Percentiles rank a stretch among this genome's conserved stretches.
Evolutionary conservation across 2,797 vertebrate species (phyloP).

Genomic region (Cirrhinus mrigala): DNA sequence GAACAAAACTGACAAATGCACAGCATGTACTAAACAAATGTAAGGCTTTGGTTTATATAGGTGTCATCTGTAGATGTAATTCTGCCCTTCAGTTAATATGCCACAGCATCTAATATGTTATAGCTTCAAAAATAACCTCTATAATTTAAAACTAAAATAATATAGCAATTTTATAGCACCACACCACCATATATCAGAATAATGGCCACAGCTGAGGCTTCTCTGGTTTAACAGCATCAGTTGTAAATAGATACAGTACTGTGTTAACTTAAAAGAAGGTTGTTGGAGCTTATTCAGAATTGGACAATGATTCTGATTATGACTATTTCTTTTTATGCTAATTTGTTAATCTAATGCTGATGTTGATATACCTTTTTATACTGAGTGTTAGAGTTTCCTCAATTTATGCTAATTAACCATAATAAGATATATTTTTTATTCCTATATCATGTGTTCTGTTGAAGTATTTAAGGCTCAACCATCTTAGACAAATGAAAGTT

Average conservation of each 20-base stretch:
- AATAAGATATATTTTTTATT: constrained; percentile 74
- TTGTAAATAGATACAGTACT: not conserved
- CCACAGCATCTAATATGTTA: not conserved
- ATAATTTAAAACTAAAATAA: constrained; percentile 24
- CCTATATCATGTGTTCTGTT: constrained; percentile 79
- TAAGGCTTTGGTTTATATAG: constrained; percentile 4
- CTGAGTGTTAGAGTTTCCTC: not conserved
- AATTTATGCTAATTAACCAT: constrained; percentile 69
- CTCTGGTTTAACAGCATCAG: not conserved
- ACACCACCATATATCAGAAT: constrained; percentile 26
- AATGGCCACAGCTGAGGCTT: constrained; percentile 37
- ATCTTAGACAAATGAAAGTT: constrained; percentile 78
- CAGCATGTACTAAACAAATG: not conserved
- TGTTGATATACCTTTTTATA: not conserved
- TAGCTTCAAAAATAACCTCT: constrained; percentile 23
- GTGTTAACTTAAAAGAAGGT: not conserved
- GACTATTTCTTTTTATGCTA: constrained; percentile 5
- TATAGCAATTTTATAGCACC: constrained; percentile 14
- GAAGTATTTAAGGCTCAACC: constrained; percentile 74
- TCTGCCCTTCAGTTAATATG: constrained; percentile 21
- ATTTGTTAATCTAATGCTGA: constrained; percentile 12
- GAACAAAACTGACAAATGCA: constrained; percentile 12
- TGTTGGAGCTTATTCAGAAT: not conserved
- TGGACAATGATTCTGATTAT: not conserved
- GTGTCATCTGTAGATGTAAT: not conserved